phyloP scores from a whole-genome alignment of 2,113 vertebrate species.

The Nycticebus coucang region DNA sequence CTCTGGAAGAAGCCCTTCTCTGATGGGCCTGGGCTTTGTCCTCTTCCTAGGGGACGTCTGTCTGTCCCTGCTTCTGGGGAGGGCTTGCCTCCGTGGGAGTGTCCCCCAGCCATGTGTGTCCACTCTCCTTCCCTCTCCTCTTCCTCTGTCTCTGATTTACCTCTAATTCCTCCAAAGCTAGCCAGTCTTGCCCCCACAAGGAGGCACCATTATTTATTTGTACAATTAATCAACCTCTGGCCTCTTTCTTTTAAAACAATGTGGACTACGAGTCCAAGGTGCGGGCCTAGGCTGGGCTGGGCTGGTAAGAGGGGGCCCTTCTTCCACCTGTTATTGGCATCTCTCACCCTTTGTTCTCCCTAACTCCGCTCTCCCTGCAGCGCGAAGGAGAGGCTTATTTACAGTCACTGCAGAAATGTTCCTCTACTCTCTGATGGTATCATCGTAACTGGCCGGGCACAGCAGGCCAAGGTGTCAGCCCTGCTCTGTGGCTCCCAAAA shows the following conservation, averaged over 20 bases:
- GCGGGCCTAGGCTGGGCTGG: background rate
- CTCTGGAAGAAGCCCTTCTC: background rate
- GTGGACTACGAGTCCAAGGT: fast-evolving
- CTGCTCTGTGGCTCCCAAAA: background rate
- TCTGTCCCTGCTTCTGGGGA: background rate
- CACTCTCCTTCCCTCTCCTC: background rate
- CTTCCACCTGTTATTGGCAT: background rate
- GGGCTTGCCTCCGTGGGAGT: background rate
- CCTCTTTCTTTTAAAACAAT: background rate
- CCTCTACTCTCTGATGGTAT: background rate
- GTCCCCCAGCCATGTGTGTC: too few relatives aligned
- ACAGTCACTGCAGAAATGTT: background rate
- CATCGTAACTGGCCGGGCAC: fast-evolving
- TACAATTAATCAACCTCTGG: background rate
- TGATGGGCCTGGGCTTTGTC: fast-evolving
- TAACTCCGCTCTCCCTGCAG: background rate
- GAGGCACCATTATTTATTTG: background rate
- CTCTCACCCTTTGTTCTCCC: background rate
- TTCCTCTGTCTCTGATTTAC: too few relatives aligned
- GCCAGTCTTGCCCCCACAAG: background rate
- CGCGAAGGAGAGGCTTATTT: background rate
- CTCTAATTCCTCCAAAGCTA: background rate
- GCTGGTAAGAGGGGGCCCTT: background rate
- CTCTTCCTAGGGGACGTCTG: background rate
- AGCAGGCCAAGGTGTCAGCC: background rate